Base-by-base conservation (phyloP, 2,888 invertebrate species). In the Pegoplata infirma region DNA sequence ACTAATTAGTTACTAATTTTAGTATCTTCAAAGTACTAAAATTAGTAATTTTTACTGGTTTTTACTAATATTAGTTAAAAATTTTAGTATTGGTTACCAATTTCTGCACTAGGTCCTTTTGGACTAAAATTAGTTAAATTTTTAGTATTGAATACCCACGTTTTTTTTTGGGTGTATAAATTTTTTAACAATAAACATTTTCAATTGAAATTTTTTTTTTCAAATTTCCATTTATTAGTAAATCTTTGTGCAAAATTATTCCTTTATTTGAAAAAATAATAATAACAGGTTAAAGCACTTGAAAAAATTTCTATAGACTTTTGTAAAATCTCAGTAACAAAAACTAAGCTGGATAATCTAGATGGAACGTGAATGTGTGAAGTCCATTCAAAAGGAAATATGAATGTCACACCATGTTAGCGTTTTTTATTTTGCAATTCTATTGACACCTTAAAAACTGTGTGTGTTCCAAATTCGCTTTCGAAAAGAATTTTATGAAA, bases 371-470 rank as follows among this genome's bases (percentile, higher is more conserved):
- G 21, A n/a, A 7, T 51, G 21, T 61, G 44, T n/a, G 10, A 25
- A 47, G 16, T 28, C 25, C 46, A 36, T 36, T 72, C 32, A 55
- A 1, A 16, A 55, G 6, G 19, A n/a, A 40, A 25, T 66, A 21
- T 71, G 55, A 76, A 73, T 73, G 68, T 61, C 76, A 66, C 73
- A 73, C 44, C 49, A 76, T 46, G 69, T 36, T 14, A 36, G 51
- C 32, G 17, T 6, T 47, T 12, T 44, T n/a, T 53, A 23, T 28
- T 59, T n/a, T n/a, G n/a, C 53, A 2, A 16, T 25, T 21, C 51
- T 25, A 58, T 56, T 76, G 44, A 80, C 69, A 76, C 56, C 55
- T 66, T 40, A 40, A 72, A 64, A 36, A 14, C 46, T 51, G 14
- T 63, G 59, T 71, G 66, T 61, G 67, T 73, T 66, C 47, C 14